Base-by-base conservation (phyloP, 2,113 vertebrate species). In the Uria lomvia region DNA sequence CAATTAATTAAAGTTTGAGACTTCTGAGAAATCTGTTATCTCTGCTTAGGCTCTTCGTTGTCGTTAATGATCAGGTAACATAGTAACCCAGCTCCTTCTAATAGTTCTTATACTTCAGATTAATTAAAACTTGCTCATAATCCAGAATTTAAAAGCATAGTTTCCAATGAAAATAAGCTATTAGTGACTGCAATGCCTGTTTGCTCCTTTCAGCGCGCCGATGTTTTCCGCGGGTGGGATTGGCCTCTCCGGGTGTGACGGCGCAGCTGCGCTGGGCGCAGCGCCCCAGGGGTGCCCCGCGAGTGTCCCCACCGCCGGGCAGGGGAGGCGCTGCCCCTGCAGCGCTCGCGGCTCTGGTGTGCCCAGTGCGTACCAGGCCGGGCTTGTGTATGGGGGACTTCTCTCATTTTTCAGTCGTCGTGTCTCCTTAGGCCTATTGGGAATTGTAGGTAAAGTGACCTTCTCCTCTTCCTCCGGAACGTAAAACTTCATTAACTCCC, bases 181-280 rank as follows among this genome's bases (percentile, higher is more conserved):
- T 26, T 17, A 3, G 63, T 5, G 42, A 6, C 7, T n/a, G 16
- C 21, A 9, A 1, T 19, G 47, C 17, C 56, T 38, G 0, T 30
- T 27, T 19, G 23, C 20, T 34, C 12, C 24, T 15, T 9, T 8
- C 4, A 14, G 38, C 6, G 38, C 1, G 30, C 1, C 1, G 1
- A 2, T 2, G 2, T 34, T 53, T 36, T 71, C 52, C 40, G 5
- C 8, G 5, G 59, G n/a, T 29, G 50, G 29, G 38, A 4, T 12
- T 4, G 23, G 55, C 19, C 23, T 9, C 63, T 49, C 36, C 0
- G 7, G 29, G 36, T 15, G 22, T 53, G 52, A 1, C 70, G 9
- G 40, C 5, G 29, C 47, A 14, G 36, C 40, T 1, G 23, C 40
- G 66, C 58, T 23, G 68, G n/a, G 40, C 62, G 65, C 68, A 24